Evolutionary conservation across 2,888 invertebrate species (phyloP), one percentile per base, ranked within the genome.

Genomic region (Bruchidius siliquastri): DNA sequence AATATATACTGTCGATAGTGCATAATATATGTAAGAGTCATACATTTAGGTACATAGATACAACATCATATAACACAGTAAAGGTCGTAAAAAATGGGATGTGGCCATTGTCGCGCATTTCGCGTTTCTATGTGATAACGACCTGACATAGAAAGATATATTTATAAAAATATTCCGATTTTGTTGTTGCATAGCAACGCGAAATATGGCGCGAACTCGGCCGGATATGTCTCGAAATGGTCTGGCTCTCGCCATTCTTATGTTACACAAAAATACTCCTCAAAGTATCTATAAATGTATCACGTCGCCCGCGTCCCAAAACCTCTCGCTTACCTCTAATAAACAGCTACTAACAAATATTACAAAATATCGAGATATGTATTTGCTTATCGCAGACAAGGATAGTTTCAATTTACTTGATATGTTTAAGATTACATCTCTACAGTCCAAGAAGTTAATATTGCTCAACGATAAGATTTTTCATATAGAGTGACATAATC

Each of bases 151-250:
- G 80, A 82, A 22, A 68, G 68, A 68, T 21, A 22, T 21, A 82
- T 76, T 82, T 85, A 85, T 83, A 85, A 85, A 85, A 85, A 85
- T 85, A 85, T 84, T 84, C 81, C 82, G 81, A 77, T 78, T 77
- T 74, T 78, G 76, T 77, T 82, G 80, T 82, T 76, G 80, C 86
- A 85, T 85, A 82, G 82, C 80, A 84, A 85, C 84, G 85, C 85
- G 84, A 86, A 85, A 83, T 77, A 76, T 78, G 77, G 83, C 82
- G 78, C 80, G 77, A 77, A 80, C 82, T 75, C 79, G 80, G 81
- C 85, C 85, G 82, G 87, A 86, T 87, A 87, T 87, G 87, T 87
- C 84, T 86, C 80, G 87, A 86, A 87, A 86, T 87, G 87, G 87
- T 87, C 87, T 85, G 84, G 85, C 85, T 74, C 78, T 74, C 71